A percentile compares a stretch with the other conserved stretches of the same genome.
phyloP scores from a whole-genome alignment of 2,888 invertebrate species.

The Hypena proboscidalis region DNA sequence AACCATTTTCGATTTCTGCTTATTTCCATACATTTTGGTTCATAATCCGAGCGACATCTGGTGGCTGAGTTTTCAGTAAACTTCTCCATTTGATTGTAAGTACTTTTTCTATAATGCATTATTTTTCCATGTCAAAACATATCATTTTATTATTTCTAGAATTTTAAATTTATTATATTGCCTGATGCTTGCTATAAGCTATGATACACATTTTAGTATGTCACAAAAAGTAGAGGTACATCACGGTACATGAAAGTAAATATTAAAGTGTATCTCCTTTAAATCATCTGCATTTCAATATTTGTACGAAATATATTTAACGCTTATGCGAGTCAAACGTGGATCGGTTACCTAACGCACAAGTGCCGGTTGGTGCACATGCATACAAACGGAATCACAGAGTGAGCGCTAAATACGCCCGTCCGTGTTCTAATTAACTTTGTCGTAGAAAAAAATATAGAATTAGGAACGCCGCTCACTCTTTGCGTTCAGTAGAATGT shows the following conservation, averaged over 20 bases:
- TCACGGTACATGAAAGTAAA: background rate
- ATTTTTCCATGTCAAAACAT: too few relatives aligned
- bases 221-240: too few relatives aligned
- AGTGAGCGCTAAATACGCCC: constrained; percentile 53
- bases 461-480: constrained; percentile 49
- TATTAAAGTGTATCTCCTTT: constrained; percentile 19
- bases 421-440: constrained; percentile 56
- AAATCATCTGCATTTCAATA: constrained; percentile 28
- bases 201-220: too few relatives aligned
- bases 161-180: too few relatives aligned
- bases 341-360: constrained; percentile 58
- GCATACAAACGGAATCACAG: constrained; percentile 62
- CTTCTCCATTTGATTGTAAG: too few relatives aligned
- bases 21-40: too few relatives aligned
- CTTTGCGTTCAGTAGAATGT: constrained; percentile 52
- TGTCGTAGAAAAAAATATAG: constrained; percentile 45
- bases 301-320: constrained; percentile 52
- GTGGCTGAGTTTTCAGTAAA: too few relatives aligned
- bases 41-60: too few relatives aligned
- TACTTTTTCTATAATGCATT: too few relatives aligned
- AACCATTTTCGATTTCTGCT: too few relatives aligned
- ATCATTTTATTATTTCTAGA: too few relatives aligned
- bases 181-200: too few relatives aligned
- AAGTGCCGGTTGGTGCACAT: constrained; percentile 51
- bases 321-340: constrained; percentile 51